Base-by-base conservation (phyloP, 2,113 vertebrate genomes). In the Pyxicephalus adspersus region DNA sequence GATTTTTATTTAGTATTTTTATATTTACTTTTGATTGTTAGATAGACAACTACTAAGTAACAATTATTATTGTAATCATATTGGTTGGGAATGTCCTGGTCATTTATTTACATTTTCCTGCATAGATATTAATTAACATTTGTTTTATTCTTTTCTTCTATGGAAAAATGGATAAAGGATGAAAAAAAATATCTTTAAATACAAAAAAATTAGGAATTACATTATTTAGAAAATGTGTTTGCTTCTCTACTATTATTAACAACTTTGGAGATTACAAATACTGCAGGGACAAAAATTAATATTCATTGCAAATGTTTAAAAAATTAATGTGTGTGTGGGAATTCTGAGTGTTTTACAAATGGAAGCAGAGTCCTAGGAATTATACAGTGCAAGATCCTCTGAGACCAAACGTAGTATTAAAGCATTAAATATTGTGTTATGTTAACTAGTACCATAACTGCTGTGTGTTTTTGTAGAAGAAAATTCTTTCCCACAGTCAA, bases 401-500 rank as follows among this genome's bases (percentile, higher is more conserved):
- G 18, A 3, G 17, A 13, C 5, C 31, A 50, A 51, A 18, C 13
- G 20, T 64, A 28, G 11, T 8, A 52, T 22, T 11, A 51, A 17
- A 76, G n/a, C 3, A 52, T 51, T 18, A 45, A 11, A 19, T 8
- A 55, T 17, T 72, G 22, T 13, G 25, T 15, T 55, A 63, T 61
- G 38, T 22, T 34, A 60, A 64, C 34, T n/a, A n/a, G 23, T 54
- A 65, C 50, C 52, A 55, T 65, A 25, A 31, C 19, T 29, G 20
- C 20, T 5, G 4, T 64, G 60, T 55, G 45, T 64, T 54, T 50
- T 6, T 50, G 50, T 11, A 57, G 45, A 19, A 61, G 25, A 28
- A 17, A 11, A n/a, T 45, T 16, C 45, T 70, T 80, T 70, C 77
- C 19, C 65, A 80, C 57, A 68, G 29, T 68, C 54, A 71, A 67